These are phyloP conservation scores for Alces alces DNA, from an alignment of 2,113 vertebrate genomes.

Conservation along the genomic window DNA sequence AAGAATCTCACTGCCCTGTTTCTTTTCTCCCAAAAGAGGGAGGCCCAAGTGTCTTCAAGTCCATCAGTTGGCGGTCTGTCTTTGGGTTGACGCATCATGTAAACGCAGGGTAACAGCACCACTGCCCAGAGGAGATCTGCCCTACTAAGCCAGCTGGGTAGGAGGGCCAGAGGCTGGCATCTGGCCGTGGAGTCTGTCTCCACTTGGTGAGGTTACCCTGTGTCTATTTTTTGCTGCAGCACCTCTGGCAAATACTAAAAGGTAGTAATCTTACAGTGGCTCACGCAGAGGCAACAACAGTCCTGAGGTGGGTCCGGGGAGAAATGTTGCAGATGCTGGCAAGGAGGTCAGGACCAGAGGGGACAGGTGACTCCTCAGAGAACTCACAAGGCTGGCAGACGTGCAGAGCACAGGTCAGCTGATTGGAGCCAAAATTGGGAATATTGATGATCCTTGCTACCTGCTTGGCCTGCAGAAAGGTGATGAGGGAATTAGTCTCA, in stretches of 20 bases:
- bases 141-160: constrained; percentile 27
- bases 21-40: constrained; percentile 65
- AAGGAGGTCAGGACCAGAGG: constrained; percentile 90
- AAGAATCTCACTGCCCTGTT: constrained; percentile 54
- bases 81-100: constrained; percentile 67
- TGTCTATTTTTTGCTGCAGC: constrained; percentile 39
- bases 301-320: constrained; percentile 92
- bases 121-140: constrained; percentile 39
- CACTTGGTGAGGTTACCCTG: neutral
- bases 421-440: constrained; percentile 95
- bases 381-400: constrained; percentile 94
- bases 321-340: constrained; percentile 95
- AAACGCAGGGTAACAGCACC: constrained; percentile 67
- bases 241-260: constrained; percentile 40
- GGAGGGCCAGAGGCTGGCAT: constrained; percentile 56
- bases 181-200: constrained; percentile 56
- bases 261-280: constrained; percentile 31
- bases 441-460: constrained; percentile 96
- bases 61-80: constrained; percentile 54
- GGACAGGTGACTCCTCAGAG: constrained; percentile 90
- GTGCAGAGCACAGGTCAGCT: constrained; percentile 92
- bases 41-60: constrained; percentile 61
- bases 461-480: constrained; percentile 96
- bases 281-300: constrained; percentile 94
- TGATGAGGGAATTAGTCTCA: constrained; percentile 95